Conservation (phyloP, 1,140 invertebrate species). For the Pemphigus obesinymphae region DNA sequence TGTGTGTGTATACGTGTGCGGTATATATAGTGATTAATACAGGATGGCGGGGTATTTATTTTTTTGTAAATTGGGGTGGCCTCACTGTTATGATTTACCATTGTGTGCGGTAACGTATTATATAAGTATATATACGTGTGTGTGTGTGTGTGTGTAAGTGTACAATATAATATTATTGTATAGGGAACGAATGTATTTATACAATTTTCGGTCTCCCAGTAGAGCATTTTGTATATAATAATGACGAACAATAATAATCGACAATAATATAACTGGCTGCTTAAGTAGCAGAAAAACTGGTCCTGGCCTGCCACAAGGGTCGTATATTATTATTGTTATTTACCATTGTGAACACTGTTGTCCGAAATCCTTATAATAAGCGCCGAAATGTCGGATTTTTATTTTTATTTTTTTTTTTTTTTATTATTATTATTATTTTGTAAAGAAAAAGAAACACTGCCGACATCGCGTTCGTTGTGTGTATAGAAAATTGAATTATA, state of each 20-base stretch:
- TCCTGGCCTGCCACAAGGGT: conserved; percentile 35
- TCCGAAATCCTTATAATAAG: conserved; percentile 37
- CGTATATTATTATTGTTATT: conserved; percentile 40
- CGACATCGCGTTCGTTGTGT: background rate
- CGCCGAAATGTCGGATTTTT: conserved; percentile 40
- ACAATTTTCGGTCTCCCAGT: conserved; percentile 33
- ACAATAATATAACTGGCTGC: conserved; percentile 36
- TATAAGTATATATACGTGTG: too few relatives aligned
- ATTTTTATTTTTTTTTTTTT: conserved; percentile 3
- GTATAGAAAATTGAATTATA: conserved; percentile 40
- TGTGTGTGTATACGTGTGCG: background rate
- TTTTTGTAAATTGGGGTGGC: conserved; percentile 22
- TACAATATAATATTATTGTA: too few relatives aligned
- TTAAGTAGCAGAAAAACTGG: conserved; percentile 42
- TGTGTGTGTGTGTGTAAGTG: too few relatives aligned
- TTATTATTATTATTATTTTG: conserved; percentile 32
- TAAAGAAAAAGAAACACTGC: conserved; percentile 28
- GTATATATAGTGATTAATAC: conserved; percentile 30
- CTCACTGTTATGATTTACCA: conserved; percentile 28
- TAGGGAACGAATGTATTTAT: conserved; percentile 19
- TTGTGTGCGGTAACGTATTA: background rate
- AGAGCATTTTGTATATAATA: conserved; percentile 13
- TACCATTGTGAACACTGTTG: conserved; percentile 33
- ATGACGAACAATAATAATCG: conserved; percentile 37
- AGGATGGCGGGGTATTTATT: conserved; percentile 19